Base-by-base conservation (phyloP, 2,888 invertebrate genomes). In the Octonoba sinensis region DNA sequence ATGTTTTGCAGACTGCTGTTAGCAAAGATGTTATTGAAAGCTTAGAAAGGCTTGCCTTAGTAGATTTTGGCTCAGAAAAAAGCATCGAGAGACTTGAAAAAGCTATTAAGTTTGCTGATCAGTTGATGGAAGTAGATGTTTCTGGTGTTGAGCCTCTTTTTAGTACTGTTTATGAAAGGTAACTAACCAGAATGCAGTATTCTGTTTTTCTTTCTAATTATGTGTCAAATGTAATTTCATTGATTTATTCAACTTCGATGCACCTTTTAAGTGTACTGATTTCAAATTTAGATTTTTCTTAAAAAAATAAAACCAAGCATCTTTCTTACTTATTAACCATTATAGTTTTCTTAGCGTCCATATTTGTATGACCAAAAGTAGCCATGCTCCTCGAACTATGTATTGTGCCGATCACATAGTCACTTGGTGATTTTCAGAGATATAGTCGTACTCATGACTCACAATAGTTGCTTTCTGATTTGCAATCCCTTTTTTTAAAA, bases 71-170 rank as follows among this genome's bases (percentile, higher is more conserved):
- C 18, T 76, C 73, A 60, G 76, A 60, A 60, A 72, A 71, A 13
- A 76, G 76, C 3, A 67, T 82, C 46, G 57, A 66, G 27, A 54
- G 82, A n/a, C 24, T 82, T 36, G 72, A 76, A 36, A 69, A 82
- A 22, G 69, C 82, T 20, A 76, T 82, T 13, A 44, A 72, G 46
- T 82, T 82, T 76, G 82, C 82, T 62, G 76, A 82, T 72, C 51
- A 67, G 47, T 44, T 82, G 36, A 69, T 82, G 71, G 76, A 75
- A 76, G 82, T 82, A 15, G 27, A 82, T 62, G 76, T 76, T 2
- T 36, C 56, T 22, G 20, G 22, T 51, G 67, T 82, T 1, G 67
- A 76, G 20, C 76, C 75, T 47, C 44, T 82, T 18, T 66, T 82
- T 56, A 82, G 67, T 56, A 76, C 82, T 57, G 67, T 82, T n/a